Conservation (phyloP, 2,113 vertebrate species). For the Oncorhynchus kisutch region DNA sequence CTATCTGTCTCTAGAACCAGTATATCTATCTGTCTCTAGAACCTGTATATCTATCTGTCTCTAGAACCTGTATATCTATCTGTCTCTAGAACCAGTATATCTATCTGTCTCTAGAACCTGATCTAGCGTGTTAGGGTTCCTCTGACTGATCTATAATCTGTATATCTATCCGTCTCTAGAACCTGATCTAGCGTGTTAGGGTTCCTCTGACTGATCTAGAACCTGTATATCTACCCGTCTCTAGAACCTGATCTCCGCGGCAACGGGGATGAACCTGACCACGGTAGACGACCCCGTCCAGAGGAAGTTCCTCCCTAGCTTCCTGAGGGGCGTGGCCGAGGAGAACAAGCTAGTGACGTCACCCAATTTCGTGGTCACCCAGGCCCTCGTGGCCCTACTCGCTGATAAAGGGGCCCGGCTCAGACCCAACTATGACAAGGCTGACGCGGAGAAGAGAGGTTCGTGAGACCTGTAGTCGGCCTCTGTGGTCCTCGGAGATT, state of each 20-base stretch:
- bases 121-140: no score
- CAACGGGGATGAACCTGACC: slow-evolving; percentile 94
- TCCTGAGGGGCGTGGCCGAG: slow-evolving; percentile 91
- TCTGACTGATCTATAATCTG: no score
- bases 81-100: no score
- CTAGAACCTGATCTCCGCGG: slow-evolving; percentile 96
- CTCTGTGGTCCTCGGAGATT: neutral
- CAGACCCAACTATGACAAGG: slow-evolving; percentile 88
- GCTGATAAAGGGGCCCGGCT: slow-evolving; percentile 94
- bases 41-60: no score
- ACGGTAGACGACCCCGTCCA: slow-evolving; percentile 96
- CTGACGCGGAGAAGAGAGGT: slow-evolving; percentile 96
- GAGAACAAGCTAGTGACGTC: slow-evolving; percentile 97
- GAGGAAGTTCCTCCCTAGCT: slow-evolving; percentile 94
- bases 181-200: no score
- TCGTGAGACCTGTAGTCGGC: slow-evolving; percentile 27
- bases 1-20: no score
- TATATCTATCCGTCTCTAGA: no score
- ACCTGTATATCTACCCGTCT: neutral
- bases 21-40: no score
- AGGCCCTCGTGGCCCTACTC: slow-evolving; percentile 92
- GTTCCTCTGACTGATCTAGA: no score
- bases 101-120: no score
- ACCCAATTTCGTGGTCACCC: slow-evolving; percentile 96
- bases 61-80: no score